phyloP scores from a whole-genome alignment of 2,888 invertebrate species.

The Globia sparganii region DNA sequence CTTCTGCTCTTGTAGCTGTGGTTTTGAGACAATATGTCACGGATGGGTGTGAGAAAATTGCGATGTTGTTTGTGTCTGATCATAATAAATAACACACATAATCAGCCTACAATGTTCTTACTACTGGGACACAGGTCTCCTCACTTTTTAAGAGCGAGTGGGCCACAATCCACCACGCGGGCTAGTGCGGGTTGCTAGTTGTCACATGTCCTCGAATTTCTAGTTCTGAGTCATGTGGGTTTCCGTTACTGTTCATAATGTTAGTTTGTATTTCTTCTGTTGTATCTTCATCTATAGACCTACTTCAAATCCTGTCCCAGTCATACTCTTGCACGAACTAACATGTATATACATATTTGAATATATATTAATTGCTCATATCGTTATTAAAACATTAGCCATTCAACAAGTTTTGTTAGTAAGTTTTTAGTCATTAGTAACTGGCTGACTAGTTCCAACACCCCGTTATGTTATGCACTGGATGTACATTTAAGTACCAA shows the following conservation, averaged over 20 bases:
- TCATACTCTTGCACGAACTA: background rate
- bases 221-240: background rate
- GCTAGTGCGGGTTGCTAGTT: background rate
- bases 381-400: background rate
- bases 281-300: background rate
- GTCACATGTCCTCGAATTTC: background rate
- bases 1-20: background rate
- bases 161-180: background rate
- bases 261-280: background rate
- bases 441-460: too few relatives aligned
- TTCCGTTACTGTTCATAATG: background rate
- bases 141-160: background rate
- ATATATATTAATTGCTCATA: background rate
- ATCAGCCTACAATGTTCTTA: background rate
- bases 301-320: background rate
- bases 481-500: background rate
- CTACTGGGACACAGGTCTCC: background rate
- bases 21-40: slow-evolving; percentile 3
- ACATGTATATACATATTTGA: too few relatives aligned
- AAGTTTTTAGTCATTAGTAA: background rate
- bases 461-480: too few relatives aligned
- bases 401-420: background rate
- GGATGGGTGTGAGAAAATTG: background rate
- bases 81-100: background rate
- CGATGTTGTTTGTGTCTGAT: background rate